A percentile compares a stretch with the other conserved stretches of the same genome.
These are phyloP conservation scores for Pocillopora grandis DNA, from an alignment of 92 coral and sea anemone species.

Conservation along the genomic window DNA sequence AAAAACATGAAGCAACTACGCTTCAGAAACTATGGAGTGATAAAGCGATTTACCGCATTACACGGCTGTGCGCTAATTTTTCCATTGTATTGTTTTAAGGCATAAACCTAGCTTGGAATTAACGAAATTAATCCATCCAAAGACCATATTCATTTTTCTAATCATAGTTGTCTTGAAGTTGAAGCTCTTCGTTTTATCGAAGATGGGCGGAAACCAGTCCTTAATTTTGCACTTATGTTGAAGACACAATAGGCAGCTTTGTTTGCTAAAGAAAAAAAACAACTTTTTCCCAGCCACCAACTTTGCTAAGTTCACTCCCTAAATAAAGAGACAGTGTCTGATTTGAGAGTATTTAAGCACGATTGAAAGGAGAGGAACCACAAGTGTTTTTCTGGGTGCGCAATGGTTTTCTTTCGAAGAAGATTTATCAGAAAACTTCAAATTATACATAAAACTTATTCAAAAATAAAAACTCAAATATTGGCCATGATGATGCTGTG, in stretches of 20 bases:
- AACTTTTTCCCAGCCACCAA: not conserved
- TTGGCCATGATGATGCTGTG: no score
- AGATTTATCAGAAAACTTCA: no score
- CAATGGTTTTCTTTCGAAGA: no score
- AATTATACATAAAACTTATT: no score
- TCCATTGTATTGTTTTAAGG: not conserved
- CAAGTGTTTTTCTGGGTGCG: no score
- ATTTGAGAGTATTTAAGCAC: not conserved
- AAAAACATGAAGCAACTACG: not conserved
- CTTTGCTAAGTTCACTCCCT: not conserved
- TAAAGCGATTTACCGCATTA: not conserved
- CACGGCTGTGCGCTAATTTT: not conserved
- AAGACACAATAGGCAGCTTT: conserved; percentile 12
- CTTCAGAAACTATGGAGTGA: not conserved
- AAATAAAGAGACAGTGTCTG: not conserved
- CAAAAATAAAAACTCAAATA: no score
- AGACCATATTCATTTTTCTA: not conserved
- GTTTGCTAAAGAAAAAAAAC: not conserved
- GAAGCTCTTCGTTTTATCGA: not conserved
- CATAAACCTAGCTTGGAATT: not conserved
- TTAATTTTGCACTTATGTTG: conserved; percentile 9
- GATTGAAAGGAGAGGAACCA: no score
- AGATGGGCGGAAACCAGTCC: conserved; percentile 6
- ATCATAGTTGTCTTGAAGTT: not conserved
- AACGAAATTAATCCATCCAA: not conserved